A percentile compares a stretch with the other conserved stretches of the same genome.
Evolutionary conservation across 2,797 vertebrate species (phyloP).

Genomic region (Cryptoprocta ferox): DNA sequence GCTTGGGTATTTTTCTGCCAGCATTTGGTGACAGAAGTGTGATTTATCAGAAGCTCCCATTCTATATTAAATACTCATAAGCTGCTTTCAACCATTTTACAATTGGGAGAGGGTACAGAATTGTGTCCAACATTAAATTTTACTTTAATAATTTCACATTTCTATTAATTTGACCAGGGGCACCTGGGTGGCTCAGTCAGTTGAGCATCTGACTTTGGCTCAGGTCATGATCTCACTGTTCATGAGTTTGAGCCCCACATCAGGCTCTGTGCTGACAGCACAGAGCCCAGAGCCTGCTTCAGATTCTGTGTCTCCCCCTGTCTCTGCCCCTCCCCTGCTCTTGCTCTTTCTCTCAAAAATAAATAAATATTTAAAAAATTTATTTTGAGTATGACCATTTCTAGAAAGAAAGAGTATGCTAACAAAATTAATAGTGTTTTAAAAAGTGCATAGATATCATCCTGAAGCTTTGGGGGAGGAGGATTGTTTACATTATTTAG

Average conservation of each 20-base stretch:
- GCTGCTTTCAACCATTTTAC: neutral
- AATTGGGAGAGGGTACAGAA: neutral
- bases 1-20: neutral
- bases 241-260: no score
- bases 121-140: neutral
- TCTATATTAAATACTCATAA: neutral
- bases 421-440: neutral
- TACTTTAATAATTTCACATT: neutral
- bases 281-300: no score
- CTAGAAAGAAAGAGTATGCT: neutral
- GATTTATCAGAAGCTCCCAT: neutral
- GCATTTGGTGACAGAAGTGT: neutral
- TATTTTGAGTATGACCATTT: neutral
- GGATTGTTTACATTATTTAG: neutral
- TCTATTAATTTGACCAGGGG: neutral
- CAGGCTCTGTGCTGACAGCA: no score
- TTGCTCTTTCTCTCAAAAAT: no score
- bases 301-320: no score
- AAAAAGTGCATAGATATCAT: neutral
- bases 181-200: no score
- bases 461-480: neutral
- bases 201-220: no score
- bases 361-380: no score
- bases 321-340: no score
- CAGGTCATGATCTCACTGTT: no score